Evolutionary conservation across 1,140 invertebrate species (phyloP).

Genomic region (Chironomus tepperi): DNA sequence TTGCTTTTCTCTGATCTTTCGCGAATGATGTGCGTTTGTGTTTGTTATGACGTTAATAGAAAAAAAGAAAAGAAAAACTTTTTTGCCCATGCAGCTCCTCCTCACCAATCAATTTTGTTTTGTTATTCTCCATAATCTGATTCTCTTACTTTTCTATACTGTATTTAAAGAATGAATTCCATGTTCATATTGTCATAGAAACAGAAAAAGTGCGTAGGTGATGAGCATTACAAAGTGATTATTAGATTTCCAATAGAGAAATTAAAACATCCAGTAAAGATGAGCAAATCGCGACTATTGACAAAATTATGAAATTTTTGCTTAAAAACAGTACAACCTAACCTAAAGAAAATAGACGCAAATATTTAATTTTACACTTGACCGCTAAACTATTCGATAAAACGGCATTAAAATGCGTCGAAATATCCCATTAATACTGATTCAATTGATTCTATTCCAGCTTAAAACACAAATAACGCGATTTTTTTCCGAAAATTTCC

Average conservation of each 20-base stretch:
- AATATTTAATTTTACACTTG: neutral
- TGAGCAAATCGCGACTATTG: neutral
- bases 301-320: neutral
- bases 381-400: neutral
- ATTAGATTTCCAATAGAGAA: too few species aligned
- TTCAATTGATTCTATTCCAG: neutral
- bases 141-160: neutral
- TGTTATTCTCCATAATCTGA: neutral
- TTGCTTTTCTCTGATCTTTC: constrained; percentile 4
- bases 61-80: neutral
- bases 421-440: neutral
- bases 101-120: neutral
- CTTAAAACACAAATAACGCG: neutral
- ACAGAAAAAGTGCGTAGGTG: too few species aligned
- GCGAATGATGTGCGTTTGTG: neutral
- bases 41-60: constrained; percentile 21
- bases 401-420: neutral
- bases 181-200: neutral
- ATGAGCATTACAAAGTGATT: too few species aligned
- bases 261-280: too few species aligned
- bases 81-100: neutral
- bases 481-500: neutral
- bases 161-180: neutral
- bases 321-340: neutral
- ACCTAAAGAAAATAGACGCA: neutral